phyloP scores from a whole-genome alignment of 2,797 vertebrate species.

The Peromyscus aztecus region DNA sequence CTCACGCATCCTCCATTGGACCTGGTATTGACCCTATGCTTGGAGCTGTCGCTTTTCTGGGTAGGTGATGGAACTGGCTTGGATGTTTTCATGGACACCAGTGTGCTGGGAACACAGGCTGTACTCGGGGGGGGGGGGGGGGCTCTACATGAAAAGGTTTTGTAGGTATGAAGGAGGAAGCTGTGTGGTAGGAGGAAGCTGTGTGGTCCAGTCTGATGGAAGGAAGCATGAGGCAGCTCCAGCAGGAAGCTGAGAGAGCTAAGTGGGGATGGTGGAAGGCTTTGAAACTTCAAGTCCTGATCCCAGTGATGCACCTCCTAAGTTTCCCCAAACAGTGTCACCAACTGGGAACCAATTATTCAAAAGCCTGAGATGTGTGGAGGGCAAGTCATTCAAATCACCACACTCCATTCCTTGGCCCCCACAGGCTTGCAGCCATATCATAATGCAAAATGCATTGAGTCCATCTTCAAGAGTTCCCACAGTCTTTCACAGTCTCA shows the following conservation, averaged over 20 bases:
- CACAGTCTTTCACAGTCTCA: neutral
- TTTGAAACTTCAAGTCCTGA: neutral
- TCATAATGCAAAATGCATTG: neutral
- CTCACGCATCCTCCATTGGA: accelerated
- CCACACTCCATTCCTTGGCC: neutral
- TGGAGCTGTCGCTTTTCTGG: neutral
- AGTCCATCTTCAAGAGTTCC: neutral
- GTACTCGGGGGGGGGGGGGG: accelerated
- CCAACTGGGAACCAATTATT: neutral
- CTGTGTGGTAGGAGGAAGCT: neutral
- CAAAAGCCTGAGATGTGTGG: neutral
- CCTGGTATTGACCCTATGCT: neutral
- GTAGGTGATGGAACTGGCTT: neutral
- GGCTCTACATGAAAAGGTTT: neutral
- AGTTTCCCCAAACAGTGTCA: neutral
- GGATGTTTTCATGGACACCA: neutral
- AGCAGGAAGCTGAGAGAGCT: neutral
- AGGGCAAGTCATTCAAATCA: neutral
- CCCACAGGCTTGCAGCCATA: no score
- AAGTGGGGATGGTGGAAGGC: neutral
- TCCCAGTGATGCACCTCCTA: neutral
- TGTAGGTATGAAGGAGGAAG: neutral
- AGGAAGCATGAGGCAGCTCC: neutral
- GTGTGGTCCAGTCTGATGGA: neutral
- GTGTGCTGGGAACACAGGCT: neutral